Percentiles rank a stretch among this genome's conserved stretches.
Conservation (phyloP, 2,797 vertebrate species). For the Scarus forsteni region DNA sequence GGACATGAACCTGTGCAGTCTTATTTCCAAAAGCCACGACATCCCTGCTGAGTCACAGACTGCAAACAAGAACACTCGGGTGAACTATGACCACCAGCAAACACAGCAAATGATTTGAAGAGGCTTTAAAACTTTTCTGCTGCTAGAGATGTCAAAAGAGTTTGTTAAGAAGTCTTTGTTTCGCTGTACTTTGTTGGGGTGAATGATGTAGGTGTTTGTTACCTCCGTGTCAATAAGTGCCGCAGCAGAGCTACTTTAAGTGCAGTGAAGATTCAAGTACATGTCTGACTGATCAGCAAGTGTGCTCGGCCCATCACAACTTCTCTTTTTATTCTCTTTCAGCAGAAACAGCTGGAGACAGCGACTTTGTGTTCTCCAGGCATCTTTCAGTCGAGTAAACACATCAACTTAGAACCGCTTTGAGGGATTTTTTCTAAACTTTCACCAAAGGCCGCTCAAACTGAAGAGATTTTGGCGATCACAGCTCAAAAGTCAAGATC, state of each 20-base stretch:
- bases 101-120: not conserved
- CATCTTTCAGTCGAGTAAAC: too few species aligned
- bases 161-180: too few species aligned
- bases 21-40: not conserved
- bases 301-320: slow-evolving; percentile 1
- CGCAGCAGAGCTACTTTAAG: slow-evolving; percentile 15
- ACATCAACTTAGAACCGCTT: too few species aligned
- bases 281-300: slow-evolving; percentile 7
- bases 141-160: not conserved
- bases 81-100: not conserved
- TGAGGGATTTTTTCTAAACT: too few species aligned
- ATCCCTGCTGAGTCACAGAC: not conserved
- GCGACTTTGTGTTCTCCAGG: too few species aligned
- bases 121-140: not conserved
- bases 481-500: too few species aligned
- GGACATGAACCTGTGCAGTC: not conserved
- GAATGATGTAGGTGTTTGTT: slow-evolving; percentile 31
- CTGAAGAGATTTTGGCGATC: too few species aligned
- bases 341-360: too few species aligned
- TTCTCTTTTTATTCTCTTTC: not conserved
- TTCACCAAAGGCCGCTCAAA: too few species aligned
- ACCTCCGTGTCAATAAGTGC: slow-evolving; percentile 32
- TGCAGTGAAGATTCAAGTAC: not conserved
- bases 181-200: slow-evolving; percentile 4
- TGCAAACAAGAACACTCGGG: not conserved